Conservation (phyloP, 1,140 invertebrate genomes). For the Luehdorfia chinensis region DNA sequence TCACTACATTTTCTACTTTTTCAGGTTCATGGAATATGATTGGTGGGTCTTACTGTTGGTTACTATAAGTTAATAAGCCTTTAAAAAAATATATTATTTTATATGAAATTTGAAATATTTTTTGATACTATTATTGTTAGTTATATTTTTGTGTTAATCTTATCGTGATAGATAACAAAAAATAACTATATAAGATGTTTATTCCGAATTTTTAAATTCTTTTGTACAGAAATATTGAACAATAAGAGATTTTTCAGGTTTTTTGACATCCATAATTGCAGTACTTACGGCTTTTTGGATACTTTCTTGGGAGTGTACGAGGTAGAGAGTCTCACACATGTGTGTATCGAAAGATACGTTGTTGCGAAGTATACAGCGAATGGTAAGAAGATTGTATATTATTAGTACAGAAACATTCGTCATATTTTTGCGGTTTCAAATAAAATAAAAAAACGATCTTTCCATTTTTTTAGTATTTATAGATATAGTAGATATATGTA, state of each 20-base stretch:
- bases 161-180: neutral
- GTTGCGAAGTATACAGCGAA: conserved; percentile 51
- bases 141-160: neutral
- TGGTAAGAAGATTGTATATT: conserved; percentile 34
- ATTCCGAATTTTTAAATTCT: neutral
- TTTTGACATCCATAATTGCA: conserved; percentile 22
- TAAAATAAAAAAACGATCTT: too few relatives aligned
- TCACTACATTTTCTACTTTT: conserved; percentile 23
- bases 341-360: conserved; percentile 65
- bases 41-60: conserved; percentile 8
- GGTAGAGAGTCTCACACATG: conserved; percentile 55
- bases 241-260: neutral
- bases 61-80: too few relatives aligned
- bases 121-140: neutral
- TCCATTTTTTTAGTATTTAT: too few relatives aligned
- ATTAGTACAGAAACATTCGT: too few relatives aligned
- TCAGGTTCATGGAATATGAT: conserved; percentile 9
- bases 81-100: too few relatives aligned
- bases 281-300: conserved; percentile 52
- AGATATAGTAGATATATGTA: too few relatives aligned
- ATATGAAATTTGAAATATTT: too few relatives aligned
- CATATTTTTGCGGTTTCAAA: too few relatives aligned
- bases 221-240: neutral
- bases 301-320: conserved; percentile 59
- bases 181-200: too few relatives aligned